These are phyloP conservation scores for Pagetopsis macropterus DNA, from an alignment of 2,797 vertebrate genomes.

Conservation along the genomic window DNA sequence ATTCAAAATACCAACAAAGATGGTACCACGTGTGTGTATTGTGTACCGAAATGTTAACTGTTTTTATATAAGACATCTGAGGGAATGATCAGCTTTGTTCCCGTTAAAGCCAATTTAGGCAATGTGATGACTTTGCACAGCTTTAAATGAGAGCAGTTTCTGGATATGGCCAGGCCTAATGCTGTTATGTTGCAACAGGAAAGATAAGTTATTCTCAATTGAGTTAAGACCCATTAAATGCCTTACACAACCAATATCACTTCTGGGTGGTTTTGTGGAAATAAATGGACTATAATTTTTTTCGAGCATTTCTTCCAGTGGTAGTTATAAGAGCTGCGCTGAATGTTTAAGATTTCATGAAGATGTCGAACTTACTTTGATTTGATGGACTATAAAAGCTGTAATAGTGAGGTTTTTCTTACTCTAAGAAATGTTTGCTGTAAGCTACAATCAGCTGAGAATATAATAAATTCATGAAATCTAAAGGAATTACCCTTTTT, in stretches of 20 bases:
- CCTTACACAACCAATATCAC: constrained; percentile 40
- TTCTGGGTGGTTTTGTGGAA: constrained; percentile 29
- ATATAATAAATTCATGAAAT: constrained; percentile 14
- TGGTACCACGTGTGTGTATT: not conserved
- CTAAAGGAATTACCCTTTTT: not conserved
- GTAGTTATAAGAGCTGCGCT: constrained; percentile 22
- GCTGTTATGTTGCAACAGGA: constrained; percentile 29
- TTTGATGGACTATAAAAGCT: constrained; percentile 2
- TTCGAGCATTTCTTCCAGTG: not conserved
- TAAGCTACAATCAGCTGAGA: not conserved
- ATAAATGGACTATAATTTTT: constrained; percentile 39
- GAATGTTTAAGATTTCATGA: constrained; percentile 17
- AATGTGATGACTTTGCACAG: constrained; percentile 19
- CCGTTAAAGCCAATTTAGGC: constrained; percentile 12
- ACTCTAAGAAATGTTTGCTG: constrained; percentile 7
- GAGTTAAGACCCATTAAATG: constrained; percentile 41
- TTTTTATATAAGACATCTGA: not conserved
- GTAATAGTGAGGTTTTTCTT: not conserved
- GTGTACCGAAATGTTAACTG: not conserved
- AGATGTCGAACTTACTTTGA: constrained; percentile 27
- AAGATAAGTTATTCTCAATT: constrained; percentile 35
- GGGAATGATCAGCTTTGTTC: not conserved
- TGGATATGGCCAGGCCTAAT: constrained; percentile 21
- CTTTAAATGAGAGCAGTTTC: constrained; percentile 33
- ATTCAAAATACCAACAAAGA: not conserved